Percentiles rank a stretch among this genome's conserved stretches.
phyloP scores from a whole-genome alignment of 2,797 vertebrate species.

The Rhabdophis nuchalis region DNA sequence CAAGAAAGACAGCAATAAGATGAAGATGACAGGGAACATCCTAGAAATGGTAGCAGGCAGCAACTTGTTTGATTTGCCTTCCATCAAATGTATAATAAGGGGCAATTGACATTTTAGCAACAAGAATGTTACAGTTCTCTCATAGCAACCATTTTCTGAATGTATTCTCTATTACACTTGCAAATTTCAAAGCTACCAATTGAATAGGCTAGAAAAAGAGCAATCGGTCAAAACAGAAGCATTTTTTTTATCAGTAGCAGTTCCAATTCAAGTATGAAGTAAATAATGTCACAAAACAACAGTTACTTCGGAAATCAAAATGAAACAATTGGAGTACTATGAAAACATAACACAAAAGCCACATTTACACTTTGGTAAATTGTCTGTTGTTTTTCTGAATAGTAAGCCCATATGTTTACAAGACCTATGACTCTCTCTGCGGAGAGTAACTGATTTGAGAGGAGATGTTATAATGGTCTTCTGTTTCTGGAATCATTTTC shows the following conservation, averaged over 20 bases:
- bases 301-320: neutral
- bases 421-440: neutral
- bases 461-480: constrained; percentile 19
- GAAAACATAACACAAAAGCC: neutral
- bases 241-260: neutral
- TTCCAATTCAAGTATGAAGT: neutral
- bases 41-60: neutral
- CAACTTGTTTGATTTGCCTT: neutral
- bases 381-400: neutral
- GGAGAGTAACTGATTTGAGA: neutral
- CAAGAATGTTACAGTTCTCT: neutral
- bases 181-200: neutral
- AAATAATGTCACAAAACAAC: neutral
- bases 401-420: neutral
- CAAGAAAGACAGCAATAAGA: neutral
- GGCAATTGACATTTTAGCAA: neutral
- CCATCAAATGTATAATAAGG: neutral
- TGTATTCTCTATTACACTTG: neutral
- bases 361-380: neutral
- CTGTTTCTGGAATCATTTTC: neutral
- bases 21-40: neutral
- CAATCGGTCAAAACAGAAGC: neutral
- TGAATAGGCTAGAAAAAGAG: neutral
- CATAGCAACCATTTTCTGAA: neutral
- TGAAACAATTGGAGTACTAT: neutral